Percentiles rank a stretch among this genome's conserved stretches.
These are phyloP conservation scores for Andricus grossulariae DNA, from an alignment of 1,140 invertebrate genomes.

Conservation along the genomic window DNA sequence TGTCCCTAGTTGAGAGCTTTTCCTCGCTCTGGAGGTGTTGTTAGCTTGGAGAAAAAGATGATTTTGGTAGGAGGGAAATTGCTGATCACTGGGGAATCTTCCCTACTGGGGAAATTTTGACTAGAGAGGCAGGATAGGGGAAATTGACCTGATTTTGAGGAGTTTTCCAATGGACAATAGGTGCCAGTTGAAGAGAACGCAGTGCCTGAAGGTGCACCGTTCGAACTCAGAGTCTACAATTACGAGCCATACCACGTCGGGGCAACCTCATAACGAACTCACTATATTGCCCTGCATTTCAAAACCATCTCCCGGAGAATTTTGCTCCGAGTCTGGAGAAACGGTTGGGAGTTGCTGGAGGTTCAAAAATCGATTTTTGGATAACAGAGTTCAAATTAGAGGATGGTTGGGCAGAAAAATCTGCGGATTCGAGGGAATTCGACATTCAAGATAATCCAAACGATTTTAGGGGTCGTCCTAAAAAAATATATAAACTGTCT, in stretches of 20 bases:
- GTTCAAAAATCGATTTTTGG: too few relatives aligned
- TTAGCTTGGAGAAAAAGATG: slow-evolving; percentile 23
- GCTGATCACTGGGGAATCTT: background rate
- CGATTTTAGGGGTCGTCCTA: too few relatives aligned
- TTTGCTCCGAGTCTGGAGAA: too few relatives aligned
- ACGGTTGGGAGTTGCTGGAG: too few relatives aligned
- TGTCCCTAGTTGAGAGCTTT: slow-evolving; percentile 55
- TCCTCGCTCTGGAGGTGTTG: slow-evolving; percentile 29
- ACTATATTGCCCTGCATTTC: slow-evolving; percentile 72
- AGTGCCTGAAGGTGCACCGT: slow-evolving; percentile 65
- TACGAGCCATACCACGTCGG: slow-evolving; percentile 74
- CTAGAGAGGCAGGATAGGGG: slow-evolving; percentile 9
- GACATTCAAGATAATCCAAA: too few relatives aligned
- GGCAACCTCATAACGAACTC: slow-evolving; percentile 72
- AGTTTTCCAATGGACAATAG: slow-evolving; percentile 68
- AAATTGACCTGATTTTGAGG: background rate
- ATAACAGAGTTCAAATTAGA: too few relatives aligned
- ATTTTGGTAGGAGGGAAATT: background rate
- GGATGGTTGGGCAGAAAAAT: too few relatives aligned
- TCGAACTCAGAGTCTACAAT: slow-evolving; percentile 69
- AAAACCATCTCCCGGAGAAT: slow-evolving; percentile 52
- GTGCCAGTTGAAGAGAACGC: slow-evolving; percentile 58
- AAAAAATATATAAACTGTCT: too few relatives aligned
- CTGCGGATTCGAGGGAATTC: too few relatives aligned
- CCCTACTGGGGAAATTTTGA: background rate